Conservation (phyloP, 2,797 vertebrate genomes). For the Synaphobranchus kaupii region DNA sequence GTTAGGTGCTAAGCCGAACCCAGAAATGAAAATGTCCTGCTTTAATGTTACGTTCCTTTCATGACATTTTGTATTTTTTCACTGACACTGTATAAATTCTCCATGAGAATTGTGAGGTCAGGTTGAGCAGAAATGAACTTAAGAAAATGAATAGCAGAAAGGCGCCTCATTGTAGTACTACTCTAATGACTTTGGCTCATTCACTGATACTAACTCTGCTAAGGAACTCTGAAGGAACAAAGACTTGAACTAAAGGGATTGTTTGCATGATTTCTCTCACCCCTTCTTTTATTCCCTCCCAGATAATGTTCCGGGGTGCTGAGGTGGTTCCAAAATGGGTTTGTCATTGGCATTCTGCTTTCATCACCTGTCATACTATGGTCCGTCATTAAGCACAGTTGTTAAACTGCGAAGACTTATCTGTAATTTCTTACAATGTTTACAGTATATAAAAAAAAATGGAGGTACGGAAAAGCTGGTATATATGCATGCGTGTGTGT, state of each 20-base stretch:
- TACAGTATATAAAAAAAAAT: conserved; percentile 23
- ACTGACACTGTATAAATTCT: background rate
- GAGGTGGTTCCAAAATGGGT: background rate
- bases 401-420: background rate
- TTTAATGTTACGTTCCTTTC: background rate
- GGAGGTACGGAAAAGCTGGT: background rate
- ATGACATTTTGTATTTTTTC: background rate
- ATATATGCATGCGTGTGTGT: background rate
- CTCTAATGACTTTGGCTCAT: background rate
- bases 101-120: background rate
- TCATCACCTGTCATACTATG: background rate
- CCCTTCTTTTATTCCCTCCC: background rate
- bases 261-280: background rate
- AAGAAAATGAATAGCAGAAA: background rate
- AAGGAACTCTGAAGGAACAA: background rate
- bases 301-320: background rate
- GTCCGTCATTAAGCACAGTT: background rate
- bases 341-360: background rate
- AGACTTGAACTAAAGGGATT: background rate
- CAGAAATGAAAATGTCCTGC: background rate
- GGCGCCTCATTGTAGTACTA: background rate
- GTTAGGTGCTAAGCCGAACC: background rate
- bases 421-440: background rate
- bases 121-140: background rate
- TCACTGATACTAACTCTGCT: background rate